Evolutionary conservation across 2,797 vertebrate genomes (phyloP).

Genomic region (Alfaro cultratus): DNA sequence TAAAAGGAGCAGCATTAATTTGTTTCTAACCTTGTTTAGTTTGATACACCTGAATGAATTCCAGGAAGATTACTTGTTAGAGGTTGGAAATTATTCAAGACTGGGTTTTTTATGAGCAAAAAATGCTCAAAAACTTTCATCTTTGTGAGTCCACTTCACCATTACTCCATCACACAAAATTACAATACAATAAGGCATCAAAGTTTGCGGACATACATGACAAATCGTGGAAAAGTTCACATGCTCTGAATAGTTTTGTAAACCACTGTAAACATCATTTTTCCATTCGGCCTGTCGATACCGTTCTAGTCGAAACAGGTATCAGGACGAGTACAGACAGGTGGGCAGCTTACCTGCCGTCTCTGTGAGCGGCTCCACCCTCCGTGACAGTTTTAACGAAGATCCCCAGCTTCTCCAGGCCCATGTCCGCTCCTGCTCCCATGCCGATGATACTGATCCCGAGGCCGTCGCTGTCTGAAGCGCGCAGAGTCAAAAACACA

Average conservation of each 20-base stretch:
- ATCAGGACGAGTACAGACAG: neutral
- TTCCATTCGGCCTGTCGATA: neutral
- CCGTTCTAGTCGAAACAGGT: neutral
- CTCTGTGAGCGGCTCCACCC: constrained; percentile 92
- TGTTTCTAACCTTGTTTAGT: neutral
- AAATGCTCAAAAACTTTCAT: neutral
- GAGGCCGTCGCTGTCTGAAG: constrained; percentile 89
- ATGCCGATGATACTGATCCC: constrained; percentile 99
- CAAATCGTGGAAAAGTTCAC: neutral
- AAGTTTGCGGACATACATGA: neutral
- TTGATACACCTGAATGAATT: neutral
- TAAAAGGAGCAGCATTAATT: neutral
- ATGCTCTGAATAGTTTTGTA: neutral
- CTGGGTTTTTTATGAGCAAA: neutral
- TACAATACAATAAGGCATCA: neutral
- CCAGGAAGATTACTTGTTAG: neutral
- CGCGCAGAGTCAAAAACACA: neutral
- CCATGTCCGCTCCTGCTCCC: constrained; percentile 97
- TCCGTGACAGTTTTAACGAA: constrained; percentile 98
- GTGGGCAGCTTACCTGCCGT: constrained; percentile 85
- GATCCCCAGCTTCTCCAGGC: constrained; percentile 96
- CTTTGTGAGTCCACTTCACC: neutral
- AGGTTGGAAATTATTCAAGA: neutral
- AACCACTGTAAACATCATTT: neutral
- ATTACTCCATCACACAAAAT: neutral